phyloP scores from a whole-genome alignment of 1,140 invertebrate species.

The Tenebrio molitor region DNA sequence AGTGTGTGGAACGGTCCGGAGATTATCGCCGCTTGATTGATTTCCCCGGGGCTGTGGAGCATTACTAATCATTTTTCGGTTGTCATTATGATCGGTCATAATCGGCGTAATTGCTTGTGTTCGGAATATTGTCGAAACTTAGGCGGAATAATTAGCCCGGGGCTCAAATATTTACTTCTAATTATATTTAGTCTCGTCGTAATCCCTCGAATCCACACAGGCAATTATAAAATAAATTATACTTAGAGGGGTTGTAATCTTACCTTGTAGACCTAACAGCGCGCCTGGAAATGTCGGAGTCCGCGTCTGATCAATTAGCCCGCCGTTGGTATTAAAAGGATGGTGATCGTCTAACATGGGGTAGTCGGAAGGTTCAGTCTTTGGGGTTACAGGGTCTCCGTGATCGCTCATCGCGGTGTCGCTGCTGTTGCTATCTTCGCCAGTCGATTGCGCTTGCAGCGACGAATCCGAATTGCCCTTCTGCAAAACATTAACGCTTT shows the following conservation, averaged over 20 bases:
- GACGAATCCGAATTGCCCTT: conserved; percentile 69
- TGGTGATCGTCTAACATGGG: conserved; percentile 74
- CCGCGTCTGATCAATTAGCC: conserved; percentile 75
- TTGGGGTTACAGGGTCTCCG: conserved; percentile 69
- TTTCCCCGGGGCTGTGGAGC: conserved; percentile 9
- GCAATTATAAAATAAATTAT: conserved; percentile 34
- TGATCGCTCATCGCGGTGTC: conserved; percentile 78
- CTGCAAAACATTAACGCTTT: conserved; percentile 48
- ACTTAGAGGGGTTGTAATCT: conserved; percentile 40
- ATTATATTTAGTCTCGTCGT: conserved; percentile 18
- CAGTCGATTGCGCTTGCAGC: conserved; percentile 78
- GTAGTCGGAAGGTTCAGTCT: conserved; percentile 75
- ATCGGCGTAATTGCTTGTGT: background rate
- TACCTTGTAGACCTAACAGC: conserved; percentile 80
- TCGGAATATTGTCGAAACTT: conserved; percentile 19
- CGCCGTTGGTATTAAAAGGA: conserved; percentile 77
- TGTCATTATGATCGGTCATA: conserved; percentile 6
- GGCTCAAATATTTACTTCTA: conserved; percentile 32
- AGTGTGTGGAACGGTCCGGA: conserved; percentile 8
- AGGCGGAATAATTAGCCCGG: conserved; percentile 6
- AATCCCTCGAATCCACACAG: conserved; percentile 28
- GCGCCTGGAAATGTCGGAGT: conserved; percentile 78
- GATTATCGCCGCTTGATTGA: conserved; percentile 24
- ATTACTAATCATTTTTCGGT: conserved; percentile 36
- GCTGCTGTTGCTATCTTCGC: conserved; percentile 82